Conservation (phyloP, 2,113 vertebrate genomes). For the Bambusicola thoracicus region DNA sequence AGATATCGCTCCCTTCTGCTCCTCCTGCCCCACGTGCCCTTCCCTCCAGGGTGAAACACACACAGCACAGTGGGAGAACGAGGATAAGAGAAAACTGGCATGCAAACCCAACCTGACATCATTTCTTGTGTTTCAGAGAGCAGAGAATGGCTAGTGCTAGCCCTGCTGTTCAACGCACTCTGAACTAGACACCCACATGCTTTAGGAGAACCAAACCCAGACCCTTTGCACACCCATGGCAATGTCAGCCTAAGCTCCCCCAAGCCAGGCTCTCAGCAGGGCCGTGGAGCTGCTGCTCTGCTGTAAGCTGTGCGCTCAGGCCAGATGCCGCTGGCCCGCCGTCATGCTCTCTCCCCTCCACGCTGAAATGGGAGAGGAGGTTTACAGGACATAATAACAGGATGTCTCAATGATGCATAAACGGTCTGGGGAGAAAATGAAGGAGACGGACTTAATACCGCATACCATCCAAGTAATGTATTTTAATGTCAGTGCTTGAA, state of each 20-base stretch:
- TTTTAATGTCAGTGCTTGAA: not conserved
- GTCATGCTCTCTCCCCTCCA: constrained; percentile 10
- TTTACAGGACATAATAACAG: constrained; percentile 41
- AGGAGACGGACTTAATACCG: constrained; percentile 1
- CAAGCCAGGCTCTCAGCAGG: not conserved
- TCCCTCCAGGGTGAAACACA: not conserved
- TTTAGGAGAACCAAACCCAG: not conserved
- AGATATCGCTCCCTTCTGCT: not conserved
- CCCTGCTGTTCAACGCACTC: not conserved
- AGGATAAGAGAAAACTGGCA: not conserved
- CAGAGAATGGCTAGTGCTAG: not conserved
- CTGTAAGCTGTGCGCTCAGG: not conserved
- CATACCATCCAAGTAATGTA: constrained; percentile 14
- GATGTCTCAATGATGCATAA: constrained; percentile 43
- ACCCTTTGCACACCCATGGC: not conserved
- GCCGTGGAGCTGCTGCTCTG: not conserved
- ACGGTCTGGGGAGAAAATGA: constrained; percentile 52
- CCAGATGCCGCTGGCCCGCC: not conserved
- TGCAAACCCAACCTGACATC: not conserved
- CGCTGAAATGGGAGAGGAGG: constrained; percentile 45
- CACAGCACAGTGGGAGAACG: not conserved
- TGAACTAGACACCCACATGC: not conserved
- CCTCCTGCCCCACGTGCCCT: not conserved
- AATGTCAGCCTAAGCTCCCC: not conserved
- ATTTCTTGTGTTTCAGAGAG: not conserved